These are phyloP conservation scores for Nymphalis urticae DNA, from an alignment of 2,888 invertebrate genomes.

Conservation along the genomic window DNA sequence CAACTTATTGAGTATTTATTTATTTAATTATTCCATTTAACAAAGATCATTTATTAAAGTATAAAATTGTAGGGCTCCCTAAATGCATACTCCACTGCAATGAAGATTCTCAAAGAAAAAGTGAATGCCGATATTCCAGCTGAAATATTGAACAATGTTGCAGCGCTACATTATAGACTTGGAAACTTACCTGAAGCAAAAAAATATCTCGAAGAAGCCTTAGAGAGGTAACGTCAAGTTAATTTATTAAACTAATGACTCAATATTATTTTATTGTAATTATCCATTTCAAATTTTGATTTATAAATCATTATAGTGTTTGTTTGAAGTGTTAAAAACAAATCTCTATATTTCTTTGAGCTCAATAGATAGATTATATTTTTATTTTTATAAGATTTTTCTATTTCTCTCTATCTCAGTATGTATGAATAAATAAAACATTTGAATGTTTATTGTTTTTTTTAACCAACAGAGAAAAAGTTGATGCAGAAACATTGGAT, in stretches of 20 bases:
- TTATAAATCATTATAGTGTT: background rate
- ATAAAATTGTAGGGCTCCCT: constrained; percentile 85
- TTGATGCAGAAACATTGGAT: constrained; percentile 90
- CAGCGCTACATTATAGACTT: constrained; percentile 94
- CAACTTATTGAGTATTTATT: no score
- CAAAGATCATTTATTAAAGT: background rate
- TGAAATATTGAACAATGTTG: constrained; percentile 98
- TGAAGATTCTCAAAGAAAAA: constrained; percentile 94
- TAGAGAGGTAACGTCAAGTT: constrained; percentile 76
- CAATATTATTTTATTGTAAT: no score
- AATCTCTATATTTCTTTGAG: no score
- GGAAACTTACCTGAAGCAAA: constrained; percentile 93
- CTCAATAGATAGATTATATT: no score
- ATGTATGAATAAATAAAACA: no score
- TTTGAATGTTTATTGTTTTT: background rate
- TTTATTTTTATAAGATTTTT: no score
- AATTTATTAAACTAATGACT: background rate
- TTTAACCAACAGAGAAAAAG: constrained; percentile 84
- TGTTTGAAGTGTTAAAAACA: no score
- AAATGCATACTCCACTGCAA: constrained; percentile 96
- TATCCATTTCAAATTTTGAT: background rate
- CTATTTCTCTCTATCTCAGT: no score
- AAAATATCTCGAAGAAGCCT: constrained; percentile 91
- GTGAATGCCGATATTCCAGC: constrained; percentile 97
- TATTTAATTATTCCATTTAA: no score